Evolutionary conservation across 2,797 vertebrate genomes (phyloP).

Genomic region (Falco biarmicus): DNA sequence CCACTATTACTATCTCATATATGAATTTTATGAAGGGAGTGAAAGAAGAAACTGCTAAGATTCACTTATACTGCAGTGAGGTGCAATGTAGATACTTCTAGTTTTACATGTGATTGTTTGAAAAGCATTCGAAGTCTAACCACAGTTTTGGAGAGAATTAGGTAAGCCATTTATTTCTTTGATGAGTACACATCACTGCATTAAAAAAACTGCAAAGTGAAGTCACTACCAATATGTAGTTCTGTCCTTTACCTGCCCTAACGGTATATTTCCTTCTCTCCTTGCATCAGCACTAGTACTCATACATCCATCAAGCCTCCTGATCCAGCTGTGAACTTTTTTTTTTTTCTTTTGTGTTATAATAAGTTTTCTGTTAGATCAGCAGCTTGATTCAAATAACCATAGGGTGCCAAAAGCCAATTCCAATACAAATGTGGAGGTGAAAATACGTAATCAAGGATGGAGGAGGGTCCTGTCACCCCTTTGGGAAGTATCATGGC

Average conservation of each 20-base stretch:
- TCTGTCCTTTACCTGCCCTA: neutral
- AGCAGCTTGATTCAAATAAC: neutral
- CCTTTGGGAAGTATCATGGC: neutral
- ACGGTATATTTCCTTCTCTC: neutral
- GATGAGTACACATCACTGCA: neutral
- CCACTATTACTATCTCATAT: neutral
- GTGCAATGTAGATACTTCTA: neutral
- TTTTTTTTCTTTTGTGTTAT: neutral
- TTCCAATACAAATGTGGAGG: neutral
- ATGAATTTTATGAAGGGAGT: neutral
- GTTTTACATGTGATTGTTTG: neutral
- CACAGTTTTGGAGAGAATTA: neutral
- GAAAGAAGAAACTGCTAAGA: neutral
- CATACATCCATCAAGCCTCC: neutral
- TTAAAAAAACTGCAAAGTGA: neutral
- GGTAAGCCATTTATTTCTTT: neutral
- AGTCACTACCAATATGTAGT: neutral
- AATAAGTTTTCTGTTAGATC: neutral
- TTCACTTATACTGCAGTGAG: neutral
- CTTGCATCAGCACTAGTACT: neutral
- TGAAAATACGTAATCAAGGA: neutral
- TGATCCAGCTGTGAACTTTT: neutral
- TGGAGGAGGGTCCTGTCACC: neutral
- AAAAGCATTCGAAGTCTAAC: neutral
- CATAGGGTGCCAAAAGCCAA: neutral